phyloP scores from a whole-genome alignment of 2,888 invertebrate species.

The Metalampra italica region DNA sequence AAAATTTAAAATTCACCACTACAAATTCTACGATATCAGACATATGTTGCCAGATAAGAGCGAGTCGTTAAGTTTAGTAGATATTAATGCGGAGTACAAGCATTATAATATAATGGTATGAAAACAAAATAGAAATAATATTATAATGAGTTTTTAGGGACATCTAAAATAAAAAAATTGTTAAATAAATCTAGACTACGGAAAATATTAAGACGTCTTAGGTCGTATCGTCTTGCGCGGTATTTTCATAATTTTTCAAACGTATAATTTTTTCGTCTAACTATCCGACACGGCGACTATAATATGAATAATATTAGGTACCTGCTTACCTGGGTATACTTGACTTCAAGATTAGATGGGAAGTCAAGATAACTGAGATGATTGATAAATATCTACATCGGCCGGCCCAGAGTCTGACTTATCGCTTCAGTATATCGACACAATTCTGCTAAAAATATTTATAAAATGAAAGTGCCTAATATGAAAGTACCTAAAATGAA shows the following conservation, averaged over 20 bases:
- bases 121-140: too few relatives aligned
- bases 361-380: constrained; percentile 61
- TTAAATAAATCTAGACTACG: too few relatives aligned
- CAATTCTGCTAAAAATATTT: constrained; percentile 21
- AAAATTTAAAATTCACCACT: background rate
- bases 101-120: background rate
- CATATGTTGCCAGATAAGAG: constrained; percentile 2
- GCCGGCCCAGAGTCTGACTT: constrained; percentile 44
- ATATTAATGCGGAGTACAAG: background rate
- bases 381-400: constrained; percentile 45
- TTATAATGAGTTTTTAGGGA: too few relatives aligned
- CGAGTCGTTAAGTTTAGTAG: background rate
- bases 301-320: background rate
- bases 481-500: constrained; percentile 60
- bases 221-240: too few relatives aligned
- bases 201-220: too few relatives aligned
- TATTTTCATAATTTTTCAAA: too few relatives aligned
- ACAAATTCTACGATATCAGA: constrained; percentile 7
- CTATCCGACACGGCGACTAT: background rate
- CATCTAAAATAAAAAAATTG: too few relatives aligned
- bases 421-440: constrained; percentile 25
- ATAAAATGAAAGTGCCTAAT: constrained; percentile 13
- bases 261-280: too few relatives aligned
- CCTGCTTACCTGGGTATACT: too few relatives aligned
- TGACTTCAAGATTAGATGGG: constrained; percentile 47